A percentile compares a stretch with the other conserved stretches of the same genome.
phyloP scores from a whole-genome alignment of 2,113 vertebrate species.

The Phrynocephalus versicolor region DNA sequence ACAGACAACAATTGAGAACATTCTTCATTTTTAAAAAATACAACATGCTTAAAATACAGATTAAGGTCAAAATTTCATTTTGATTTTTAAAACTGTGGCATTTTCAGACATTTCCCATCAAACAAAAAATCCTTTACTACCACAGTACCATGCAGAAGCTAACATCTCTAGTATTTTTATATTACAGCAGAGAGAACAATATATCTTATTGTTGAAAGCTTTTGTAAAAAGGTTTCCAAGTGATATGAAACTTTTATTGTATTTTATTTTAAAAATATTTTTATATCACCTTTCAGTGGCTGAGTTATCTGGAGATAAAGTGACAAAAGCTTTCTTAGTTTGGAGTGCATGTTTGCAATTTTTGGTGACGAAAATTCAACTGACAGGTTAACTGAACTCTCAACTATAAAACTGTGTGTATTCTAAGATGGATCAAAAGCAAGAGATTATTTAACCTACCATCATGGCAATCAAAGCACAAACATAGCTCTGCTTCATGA shows the following conservation, averaged over 20 bases:
- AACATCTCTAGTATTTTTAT: not conserved
- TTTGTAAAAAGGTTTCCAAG: not conserved
- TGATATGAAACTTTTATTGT: not conserved
- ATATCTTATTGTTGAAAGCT: not conserved
- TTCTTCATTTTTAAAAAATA: too few species aligned
- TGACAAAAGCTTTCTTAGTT: slow-evolving; percentile 19
- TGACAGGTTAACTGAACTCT: not conserved
- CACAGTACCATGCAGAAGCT: not conserved
- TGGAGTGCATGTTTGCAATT: not conserved
- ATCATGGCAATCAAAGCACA: slow-evolving; percentile 99
- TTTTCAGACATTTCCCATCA: not conserved
- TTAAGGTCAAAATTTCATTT: not conserved
- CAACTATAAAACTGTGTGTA: not conserved
- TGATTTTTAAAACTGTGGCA: not conserved
- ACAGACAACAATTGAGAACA: too few species aligned
- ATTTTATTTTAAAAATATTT: not conserved
- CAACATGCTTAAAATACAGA: too few species aligned
- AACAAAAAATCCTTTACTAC: not conserved
- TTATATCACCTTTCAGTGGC: not conserved
- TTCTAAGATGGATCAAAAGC: not conserved
- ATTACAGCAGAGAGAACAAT: slow-evolving; percentile 13
- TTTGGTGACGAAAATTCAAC: not conserved
- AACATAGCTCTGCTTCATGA: slow-evolving; percentile 99
- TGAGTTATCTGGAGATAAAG: not conserved
- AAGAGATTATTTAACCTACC: slow-evolving; percentile 75